These are phyloP conservation scores for Muntiacus reevesi DNA, from an alignment of 2,113 vertebrate species.

Conservation along the genomic window DNA sequence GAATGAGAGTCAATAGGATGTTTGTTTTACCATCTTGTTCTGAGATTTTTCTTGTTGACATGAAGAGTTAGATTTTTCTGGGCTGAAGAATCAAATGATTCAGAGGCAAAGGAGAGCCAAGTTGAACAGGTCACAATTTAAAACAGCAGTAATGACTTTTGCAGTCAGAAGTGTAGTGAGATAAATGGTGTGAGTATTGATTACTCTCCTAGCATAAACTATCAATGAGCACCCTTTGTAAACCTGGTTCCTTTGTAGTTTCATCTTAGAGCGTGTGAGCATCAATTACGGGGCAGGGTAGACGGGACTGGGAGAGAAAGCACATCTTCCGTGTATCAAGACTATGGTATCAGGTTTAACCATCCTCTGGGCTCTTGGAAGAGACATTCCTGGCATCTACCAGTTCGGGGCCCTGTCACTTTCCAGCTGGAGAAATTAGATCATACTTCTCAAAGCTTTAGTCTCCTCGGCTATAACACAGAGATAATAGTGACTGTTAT, in stretches of 20 bases:
- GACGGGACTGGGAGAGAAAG: neutral
- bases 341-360: neutral
- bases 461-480: neutral
- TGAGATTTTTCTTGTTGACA: slow-evolving; percentile 15
- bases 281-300: neutral
- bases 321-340: accelerated
- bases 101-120: neutral
- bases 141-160: neutral
- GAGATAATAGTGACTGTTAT: neutral
- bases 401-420: neutral
- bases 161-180: neutral
- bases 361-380: neutral
- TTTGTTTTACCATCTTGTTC: slow-evolving; percentile 28
- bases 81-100: neutral
- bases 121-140: neutral
- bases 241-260: neutral
- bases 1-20: neutral
- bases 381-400: neutral
- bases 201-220: neutral
- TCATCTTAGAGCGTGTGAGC: neutral
- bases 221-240: neutral
- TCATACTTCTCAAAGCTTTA: neutral
- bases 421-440: neutral
- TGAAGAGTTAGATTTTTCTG: neutral
- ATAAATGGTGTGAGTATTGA: neutral